Conservation (phyloP, 2,888 invertebrate species). For the Ecdyonurus torrentis region DNA sequence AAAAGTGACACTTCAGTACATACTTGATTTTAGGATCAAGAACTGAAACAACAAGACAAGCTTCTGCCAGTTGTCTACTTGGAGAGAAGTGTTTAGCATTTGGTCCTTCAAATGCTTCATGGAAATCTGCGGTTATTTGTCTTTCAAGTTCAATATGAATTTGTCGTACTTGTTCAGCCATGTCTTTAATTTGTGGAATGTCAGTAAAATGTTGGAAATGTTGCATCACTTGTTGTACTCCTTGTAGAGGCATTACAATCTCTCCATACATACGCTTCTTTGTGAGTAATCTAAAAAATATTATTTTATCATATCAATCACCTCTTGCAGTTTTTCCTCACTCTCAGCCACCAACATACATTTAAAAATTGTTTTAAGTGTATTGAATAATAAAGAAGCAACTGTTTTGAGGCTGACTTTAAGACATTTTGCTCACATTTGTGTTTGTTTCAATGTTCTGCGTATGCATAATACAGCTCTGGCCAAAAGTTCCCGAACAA, state of each 20-base stretch:
- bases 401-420: too few relatives aligned
- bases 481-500: too few relatives aligned
- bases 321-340: too few relatives aligned
- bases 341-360: too few relatives aligned
- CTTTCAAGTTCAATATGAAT: constrained; percentile 43
- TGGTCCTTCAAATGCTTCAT: constrained; percentile 62
- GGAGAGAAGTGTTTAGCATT: constrained; percentile 39
- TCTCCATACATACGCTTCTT: constrained; percentile 82
- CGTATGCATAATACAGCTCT: too few relatives aligned
- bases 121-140: constrained; percentile 85
- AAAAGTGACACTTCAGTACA: too few relatives aligned
- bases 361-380: too few relatives aligned
- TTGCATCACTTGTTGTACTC: constrained; percentile 87
- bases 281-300: constrained; percentile 40
- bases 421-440: too few relatives aligned
- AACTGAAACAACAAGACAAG: constrained; percentile 69
- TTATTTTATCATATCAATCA: neutral
- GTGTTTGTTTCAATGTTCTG: too few relatives aligned
- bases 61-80: constrained; percentile 53
- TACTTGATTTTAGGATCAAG: constrained; percentile 71
- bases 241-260: constrained; percentile 83
- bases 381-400: too few relatives aligned
- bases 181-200: constrained; percentile 77
- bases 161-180: constrained; percentile 45
- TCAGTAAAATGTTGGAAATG: constrained; percentile 84